Evolutionary conservation across 2,888 invertebrate species (phyloP).

Genomic region (Philopedon plagiatum): DNA sequence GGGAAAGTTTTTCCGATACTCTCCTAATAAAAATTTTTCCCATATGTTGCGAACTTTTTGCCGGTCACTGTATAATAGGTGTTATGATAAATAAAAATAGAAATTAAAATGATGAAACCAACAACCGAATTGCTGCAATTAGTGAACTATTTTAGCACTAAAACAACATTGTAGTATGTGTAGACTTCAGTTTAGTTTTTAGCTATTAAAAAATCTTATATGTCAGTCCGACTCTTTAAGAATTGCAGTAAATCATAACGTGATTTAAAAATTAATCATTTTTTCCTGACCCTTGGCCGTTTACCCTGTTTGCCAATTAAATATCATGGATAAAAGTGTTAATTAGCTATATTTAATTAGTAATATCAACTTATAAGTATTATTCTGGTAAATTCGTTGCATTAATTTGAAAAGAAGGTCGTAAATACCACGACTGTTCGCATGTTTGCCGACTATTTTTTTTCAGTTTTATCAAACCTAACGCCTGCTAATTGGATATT

Average conservation of each 20-base stretch:
- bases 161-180: no score
- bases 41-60: no score
- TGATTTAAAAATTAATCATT: slow-evolving; percentile 19
- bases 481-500: slow-evolving; percentile 1
- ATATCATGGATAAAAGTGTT: slow-evolving; percentile 3
- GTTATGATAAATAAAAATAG: no score
- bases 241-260: slow-evolving; percentile 10
- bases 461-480: not conserved
- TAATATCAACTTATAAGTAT: not conserved
- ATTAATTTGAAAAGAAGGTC: slow-evolving; percentile 14
- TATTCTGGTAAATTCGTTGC: not conserved
- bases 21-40: no score
- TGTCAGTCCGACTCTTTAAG: slow-evolving; percentile 19
- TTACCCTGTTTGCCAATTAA: slow-evolving; percentile 1
- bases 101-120: no score
- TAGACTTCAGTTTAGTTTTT: no score
- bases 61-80: no score
- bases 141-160: no score
- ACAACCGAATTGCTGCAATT: no score
- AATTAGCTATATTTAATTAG: not conserved
- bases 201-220: not conserved
- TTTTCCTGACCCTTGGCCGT: slow-evolving; percentile 1
- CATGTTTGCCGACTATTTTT: not conserved
- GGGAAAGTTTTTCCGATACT: no score
- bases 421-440: not conserved